Base-by-base conservation (phyloP, 2,797 vertebrate species). In the Ataeniobius toweri region DNA sequence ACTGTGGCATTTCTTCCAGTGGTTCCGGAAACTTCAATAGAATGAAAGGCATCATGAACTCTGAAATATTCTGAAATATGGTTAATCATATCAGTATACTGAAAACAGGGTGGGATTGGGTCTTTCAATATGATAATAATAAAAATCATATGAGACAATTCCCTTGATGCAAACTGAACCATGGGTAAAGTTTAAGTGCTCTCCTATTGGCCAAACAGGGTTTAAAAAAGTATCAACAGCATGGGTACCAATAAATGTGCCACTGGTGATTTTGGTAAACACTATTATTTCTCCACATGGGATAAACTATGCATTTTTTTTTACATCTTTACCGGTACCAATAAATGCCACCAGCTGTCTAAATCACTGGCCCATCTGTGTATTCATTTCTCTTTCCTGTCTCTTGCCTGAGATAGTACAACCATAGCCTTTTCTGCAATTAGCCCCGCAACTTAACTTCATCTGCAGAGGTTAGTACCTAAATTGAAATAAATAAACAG, bases 401-500 rank as follows among this genome's bases (percentile, higher is more conserved):
- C 73, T 58, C 77, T 67, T 80, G 71, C 73, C 68, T 84, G 67
- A 76, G 73, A 76, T 9, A 65, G 80, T 50, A 80, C 46, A 79
- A 41, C 61, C 77, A 75, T 88, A 81, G 78, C 88, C 80, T 86
- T 58, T 48, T 53, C 71, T 78, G 2, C 77, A 91, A 89, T 90
- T 87, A 86, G 80, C 80, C 80, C 81, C 53, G 77, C 78, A 86
- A 80, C 83, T 86, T 74, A 76, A 87, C 74, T 86, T 76, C 55
- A 83, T 84, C 70, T 79, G 65, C 80, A 83, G 28, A 71, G 73
- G 71, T 84, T 87, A 78, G 75, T 82, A 83, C 82, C 78, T 79
- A 76, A 74, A 81, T 74, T 81, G 73, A 87, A 90, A 88, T 77
- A 77, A 77, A 82, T 86, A 83, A 88, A 82, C 51, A 81, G 46